These are phyloP conservation scores for Drosophila truncata DNA, from an alignment of 1,140 invertebrate species.

Conservation along the genomic window DNA sequence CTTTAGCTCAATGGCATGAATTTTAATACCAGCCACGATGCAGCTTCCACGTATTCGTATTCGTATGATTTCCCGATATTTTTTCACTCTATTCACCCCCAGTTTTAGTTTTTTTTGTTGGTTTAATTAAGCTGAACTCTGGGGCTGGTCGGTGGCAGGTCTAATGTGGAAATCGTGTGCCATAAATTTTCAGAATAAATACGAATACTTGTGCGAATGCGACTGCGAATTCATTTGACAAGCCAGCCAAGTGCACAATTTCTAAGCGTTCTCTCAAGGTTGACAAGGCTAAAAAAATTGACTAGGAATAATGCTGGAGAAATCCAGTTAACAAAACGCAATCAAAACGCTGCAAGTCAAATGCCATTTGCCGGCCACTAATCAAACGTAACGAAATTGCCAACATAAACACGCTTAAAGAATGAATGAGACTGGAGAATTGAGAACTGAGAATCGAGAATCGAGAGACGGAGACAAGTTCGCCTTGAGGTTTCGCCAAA, in stretches of 20 bases:
- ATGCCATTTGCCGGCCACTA: conserved; percentile 81
- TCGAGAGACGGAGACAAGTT: conserved; percentile 61
- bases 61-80: conserved; percentile 28
- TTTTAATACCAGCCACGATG: conserved; percentile 52
- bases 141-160: conserved; percentile 13
- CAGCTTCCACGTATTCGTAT: conserved; percentile 20
- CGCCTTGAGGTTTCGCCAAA: conserved; percentile 79
- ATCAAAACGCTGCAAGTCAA: conserved; percentile 75
- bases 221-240: conserved; percentile 45
- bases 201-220: conserved; percentile 10
- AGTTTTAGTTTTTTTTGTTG: conserved; percentile 21
- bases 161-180: conserved; percentile 80
- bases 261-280: conserved; percentile 68
- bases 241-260: conserved; percentile 77
- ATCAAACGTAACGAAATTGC: conserved; percentile 81
- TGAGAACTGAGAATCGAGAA: conserved; percentile 9
- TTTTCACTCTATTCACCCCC: conserved; percentile 4
- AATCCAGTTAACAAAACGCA: conserved; percentile 73
- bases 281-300: conserved; percentile 56
- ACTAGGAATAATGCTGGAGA: conserved; percentile 43
- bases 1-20: conserved; percentile 65
- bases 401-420: conserved; percentile 77
- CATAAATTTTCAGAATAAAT: conserved; percentile 67
- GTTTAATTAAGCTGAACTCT: conserved; percentile 69
- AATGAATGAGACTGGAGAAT: conserved; percentile 51